phyloP scores from a whole-genome alignment of 2,888 invertebrate genomes.

The Tipula vernalis region DNA sequence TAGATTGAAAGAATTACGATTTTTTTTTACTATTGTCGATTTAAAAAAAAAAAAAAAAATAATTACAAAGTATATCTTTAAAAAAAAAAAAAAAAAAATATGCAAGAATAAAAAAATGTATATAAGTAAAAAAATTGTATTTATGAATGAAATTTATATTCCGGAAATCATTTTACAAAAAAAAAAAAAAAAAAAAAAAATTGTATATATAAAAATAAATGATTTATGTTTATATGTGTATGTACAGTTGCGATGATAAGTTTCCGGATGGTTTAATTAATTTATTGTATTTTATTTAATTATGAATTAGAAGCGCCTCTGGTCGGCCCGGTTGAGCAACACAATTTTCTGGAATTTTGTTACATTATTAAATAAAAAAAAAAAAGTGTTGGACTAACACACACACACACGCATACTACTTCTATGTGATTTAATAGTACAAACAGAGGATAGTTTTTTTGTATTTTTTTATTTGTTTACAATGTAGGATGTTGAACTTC shows the following conservation, averaged over 20 bases:
- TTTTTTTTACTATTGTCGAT: neutral
- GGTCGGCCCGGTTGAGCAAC: neutral
- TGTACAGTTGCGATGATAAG: neutral
- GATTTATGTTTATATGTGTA: neutral
- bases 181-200: neutral
- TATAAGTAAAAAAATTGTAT: neutral
- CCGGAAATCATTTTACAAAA: neutral
- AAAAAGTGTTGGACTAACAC: neutral
- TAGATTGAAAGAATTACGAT: slow-evolving; percentile 1
- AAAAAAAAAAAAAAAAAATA: neutral
- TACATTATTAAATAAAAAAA: neutral
- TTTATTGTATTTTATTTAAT: neutral
- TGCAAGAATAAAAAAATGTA: neutral
- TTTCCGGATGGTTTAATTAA: slow-evolving; percentile 4
- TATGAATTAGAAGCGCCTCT: neutral
- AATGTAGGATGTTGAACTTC: neutral
- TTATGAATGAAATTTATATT: slow-evolving; percentile 4
- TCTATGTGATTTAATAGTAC: neutral
- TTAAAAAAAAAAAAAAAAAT: neutral
- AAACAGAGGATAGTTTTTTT: neutral
- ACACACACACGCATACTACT: neutral
- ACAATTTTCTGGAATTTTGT: neutral
- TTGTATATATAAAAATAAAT: neutral
- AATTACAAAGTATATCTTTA: neutral
- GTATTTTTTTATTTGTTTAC: neutral